These are phyloP conservation scores for Calameuta pallipes DNA, from an alignment of 2,888 invertebrate genomes.

Conservation along the genomic window DNA sequence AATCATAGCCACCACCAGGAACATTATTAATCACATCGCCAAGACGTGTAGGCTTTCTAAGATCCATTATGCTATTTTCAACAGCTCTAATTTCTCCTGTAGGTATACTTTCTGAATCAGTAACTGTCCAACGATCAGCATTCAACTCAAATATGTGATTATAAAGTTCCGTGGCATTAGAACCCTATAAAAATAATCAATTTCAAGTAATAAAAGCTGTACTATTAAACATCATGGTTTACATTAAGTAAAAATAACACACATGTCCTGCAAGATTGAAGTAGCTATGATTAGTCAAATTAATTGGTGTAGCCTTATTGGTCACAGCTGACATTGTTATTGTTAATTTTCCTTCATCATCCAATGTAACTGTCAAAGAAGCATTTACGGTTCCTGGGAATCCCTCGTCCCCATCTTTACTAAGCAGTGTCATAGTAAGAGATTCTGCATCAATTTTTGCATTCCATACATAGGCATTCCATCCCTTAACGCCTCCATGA, in stretches of 20 bases:
- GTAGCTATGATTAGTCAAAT: constrained; percentile 89
- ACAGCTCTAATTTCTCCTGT: constrained; percentile 81
- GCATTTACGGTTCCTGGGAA: constrained; percentile 87
- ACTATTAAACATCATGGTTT: neutral
- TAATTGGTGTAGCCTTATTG: constrained; percentile 84
- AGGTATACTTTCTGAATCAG: constrained; percentile 77
- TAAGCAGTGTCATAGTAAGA: constrained; percentile 80
- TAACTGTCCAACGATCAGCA: constrained; percentile 80
- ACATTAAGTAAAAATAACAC: constrained; percentile 47
- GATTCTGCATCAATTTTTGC: constrained; percentile 47
- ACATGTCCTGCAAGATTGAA: constrained; percentile 95
- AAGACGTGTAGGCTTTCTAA: constrained; percentile 75
- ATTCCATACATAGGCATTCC: constrained; percentile 75
- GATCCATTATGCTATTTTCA: constrained; percentile 78
- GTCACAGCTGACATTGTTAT: constrained; percentile 82
- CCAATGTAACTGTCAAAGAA: constrained; percentile 78
- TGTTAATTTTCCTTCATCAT: constrained; percentile 78
- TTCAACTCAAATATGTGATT: constrained; percentile 80
- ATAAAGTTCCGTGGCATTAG: constrained; percentile 73
- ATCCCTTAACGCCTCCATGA: constrained; percentile 88
- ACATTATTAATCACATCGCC: constrained; percentile 76
- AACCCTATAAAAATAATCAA: constrained; percentile 64
- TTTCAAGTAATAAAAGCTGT: neutral
- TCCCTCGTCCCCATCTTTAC: constrained; percentile 85
- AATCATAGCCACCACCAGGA: constrained; percentile 81